Conservation (phyloP, 2,797 vertebrate genomes). For the Scolopax rusticola region DNA sequence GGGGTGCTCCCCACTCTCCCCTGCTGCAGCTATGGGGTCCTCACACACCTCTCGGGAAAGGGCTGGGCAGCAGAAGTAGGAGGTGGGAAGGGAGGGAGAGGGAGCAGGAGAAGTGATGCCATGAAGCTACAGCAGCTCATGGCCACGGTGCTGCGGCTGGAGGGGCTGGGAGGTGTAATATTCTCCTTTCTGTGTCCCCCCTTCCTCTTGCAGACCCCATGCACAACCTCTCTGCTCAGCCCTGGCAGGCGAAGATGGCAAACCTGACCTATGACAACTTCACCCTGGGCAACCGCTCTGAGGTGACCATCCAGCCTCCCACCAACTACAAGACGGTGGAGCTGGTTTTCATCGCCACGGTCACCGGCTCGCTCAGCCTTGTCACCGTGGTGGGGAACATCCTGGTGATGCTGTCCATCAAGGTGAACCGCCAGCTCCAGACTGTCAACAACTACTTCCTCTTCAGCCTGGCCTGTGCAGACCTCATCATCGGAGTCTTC, state of each 20-base stretch:
- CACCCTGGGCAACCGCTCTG: conserved; percentile 82
- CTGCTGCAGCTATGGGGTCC: neutral
- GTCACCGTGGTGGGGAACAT: conserved; percentile 98
- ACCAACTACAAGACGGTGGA: conserved; percentile 92
- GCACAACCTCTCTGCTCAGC: conserved; percentile 72
- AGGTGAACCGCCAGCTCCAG: conserved; percentile 97
- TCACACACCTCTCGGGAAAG: neutral
- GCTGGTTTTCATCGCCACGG: conserved; percentile 94
- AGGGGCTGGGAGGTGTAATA: neutral
- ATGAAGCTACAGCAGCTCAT: neutral
- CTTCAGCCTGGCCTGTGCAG: conserved; percentile 95
- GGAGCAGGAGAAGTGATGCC: neutral
- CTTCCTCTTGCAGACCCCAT: conserved; percentile 46
- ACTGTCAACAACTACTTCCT: conserved; percentile 99
- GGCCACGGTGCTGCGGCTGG: neutral
- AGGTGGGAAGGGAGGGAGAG: neutral
- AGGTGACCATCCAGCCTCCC: conserved; percentile 62
- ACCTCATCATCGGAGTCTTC: conserved; percentile 96
- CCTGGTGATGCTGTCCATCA: conserved; percentile 98
- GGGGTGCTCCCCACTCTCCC: neutral
- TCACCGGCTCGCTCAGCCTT: conserved; percentile 95
- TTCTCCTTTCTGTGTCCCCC: conserved; percentile 26
- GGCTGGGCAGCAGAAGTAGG: neutral
- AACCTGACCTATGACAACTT: conserved; percentile 82
- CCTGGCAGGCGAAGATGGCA: conserved; percentile 78